Base-by-base conservation (phyloP, 1,140 invertebrate species). In the Saccostrea glomerata region DNA sequence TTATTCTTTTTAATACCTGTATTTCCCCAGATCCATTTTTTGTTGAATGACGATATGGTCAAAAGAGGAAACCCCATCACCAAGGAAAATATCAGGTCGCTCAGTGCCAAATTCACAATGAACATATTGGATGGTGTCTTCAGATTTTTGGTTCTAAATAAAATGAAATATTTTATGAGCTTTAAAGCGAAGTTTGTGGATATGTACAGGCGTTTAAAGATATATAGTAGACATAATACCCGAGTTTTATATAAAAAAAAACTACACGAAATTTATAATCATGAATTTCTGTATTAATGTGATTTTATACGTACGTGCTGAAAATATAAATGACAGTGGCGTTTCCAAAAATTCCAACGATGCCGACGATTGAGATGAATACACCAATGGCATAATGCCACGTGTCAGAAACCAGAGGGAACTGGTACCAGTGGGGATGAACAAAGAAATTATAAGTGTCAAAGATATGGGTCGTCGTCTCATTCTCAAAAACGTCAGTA, bases 51-150 rank as follows among this genome's bases (percentile, higher is more conserved):
- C 0, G 93, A 94, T 13, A 94, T 91, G 25, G 92, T 93, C n/a
- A 94, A 86, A n/a, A 95, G 89, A 3, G 94, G 94, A 84, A 95
- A 95, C 5, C 94, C 94, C 83, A 92, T 94, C 11, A 94, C 92
- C 36, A 92, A 90, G 1, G 92, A 94, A 88, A 94, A 94, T 25
- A 91, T 93, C 47, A 93, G 66, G 94, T 98, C 98, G 90, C 97
- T 97, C 58, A 98, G 95, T 11, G 98, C 98, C 92, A 98, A 94
- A 93, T 98, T 98, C 7, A 98, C 96, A 4, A 98, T 97, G 88
- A 98, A 97, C 95, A 98, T 97, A 92, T 98, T 98, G 12, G 98
- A 98, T 20, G 98, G 97, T 0, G 98, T 98, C 90, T 97, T 96
- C 84, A 98, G 96, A 73, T 95, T 95, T 95, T 97, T 97, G 0